Evolutionary conservation across 2,113 vertebrate species (phyloP), one percentile per base, ranked within the genome.

Genomic region (Ascaphus truei): DNA sequence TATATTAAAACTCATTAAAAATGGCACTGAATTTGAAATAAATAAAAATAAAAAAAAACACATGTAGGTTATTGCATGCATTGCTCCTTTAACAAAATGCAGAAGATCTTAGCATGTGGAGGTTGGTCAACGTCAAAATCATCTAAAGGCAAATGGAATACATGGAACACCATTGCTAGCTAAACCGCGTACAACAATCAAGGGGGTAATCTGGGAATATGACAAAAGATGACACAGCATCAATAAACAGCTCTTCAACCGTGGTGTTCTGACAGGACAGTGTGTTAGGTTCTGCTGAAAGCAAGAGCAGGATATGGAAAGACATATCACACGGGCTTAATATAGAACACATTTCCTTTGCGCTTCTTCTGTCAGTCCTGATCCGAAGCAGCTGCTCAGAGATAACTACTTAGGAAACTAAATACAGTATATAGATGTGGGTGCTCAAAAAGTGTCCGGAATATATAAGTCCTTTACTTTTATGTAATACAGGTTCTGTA

Each of bases 261-360:
- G 26, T 52, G 56, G 64, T n/a, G 26, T 9, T 30, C 36, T 68
- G 53, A 68, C 65, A 59, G 10, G 37, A 7, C 12, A 31, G 59
- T 58, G 50, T 48, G 51, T 67, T 56, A 12, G 3, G 57, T 27
- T 25, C 15, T 22, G 18, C 30, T 27, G 37, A 18, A n/a, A 47
- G 26, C 25, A 36, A 47, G 20, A 48, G 65, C 66, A 69, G 66
- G 66, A 69, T 69, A 60, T 69, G 56, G 57, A 52, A 71, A 52
- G 67, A 61, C 56, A 52, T 15, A 25, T 57, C 16, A 12, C 43
- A 18, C 16, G 5, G 23, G 47, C 57, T 69, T 60, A 69, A 60
- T 69, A 60, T 69, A 69, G 66, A 71, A 36, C 67, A 52, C 45
- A 52, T 61, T 71, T 71, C 57, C 56, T 52, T 33, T 61, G 27